Conservation (phyloP, 2,888 invertebrate genomes). For the Torymus aiolomorphi region DNA sequence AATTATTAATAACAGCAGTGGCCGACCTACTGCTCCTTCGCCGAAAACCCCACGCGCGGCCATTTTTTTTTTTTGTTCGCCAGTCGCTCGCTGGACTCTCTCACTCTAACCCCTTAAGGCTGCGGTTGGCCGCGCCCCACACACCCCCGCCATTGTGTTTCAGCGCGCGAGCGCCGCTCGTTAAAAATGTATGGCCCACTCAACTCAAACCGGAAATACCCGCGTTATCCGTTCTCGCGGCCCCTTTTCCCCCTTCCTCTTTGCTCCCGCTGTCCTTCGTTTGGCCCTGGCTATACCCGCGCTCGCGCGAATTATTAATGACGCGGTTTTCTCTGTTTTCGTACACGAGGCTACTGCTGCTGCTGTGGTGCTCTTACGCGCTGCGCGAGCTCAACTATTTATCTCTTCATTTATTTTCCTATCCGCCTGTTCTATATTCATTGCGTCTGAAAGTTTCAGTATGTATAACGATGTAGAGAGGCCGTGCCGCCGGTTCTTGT, state of each 20-base stretch:
- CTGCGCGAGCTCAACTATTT: constrained; percentile 40
- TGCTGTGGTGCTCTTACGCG: constrained; percentile 11
- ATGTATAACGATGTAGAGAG: background rate
- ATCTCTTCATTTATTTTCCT: constrained; percentile 52
- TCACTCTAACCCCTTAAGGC: no score
- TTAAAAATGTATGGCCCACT: constrained; percentile 72
- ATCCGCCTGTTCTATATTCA: constrained; percentile 40
- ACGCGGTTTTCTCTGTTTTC: constrained; percentile 37
- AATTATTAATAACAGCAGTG: no score
- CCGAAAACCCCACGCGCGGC: no score
- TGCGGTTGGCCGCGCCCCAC: background rate
- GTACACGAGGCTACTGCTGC: no score
- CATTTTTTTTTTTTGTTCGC: no score
- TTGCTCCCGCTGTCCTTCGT: constrained; percentile 22
- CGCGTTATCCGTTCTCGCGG: constrained; percentile 62
- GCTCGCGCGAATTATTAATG: constrained; percentile 45
- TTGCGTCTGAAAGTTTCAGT: constrained; percentile 49
- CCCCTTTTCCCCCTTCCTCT: constrained; percentile 52
- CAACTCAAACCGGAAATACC: constrained; percentile 70
- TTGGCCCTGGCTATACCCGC: background rate
- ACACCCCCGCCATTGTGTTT: background rate
- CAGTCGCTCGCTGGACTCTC: no score
- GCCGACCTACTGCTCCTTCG: no score
- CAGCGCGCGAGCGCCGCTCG: constrained; percentile 55
- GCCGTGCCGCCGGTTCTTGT: background rate